Conservation (phyloP, 2,888 invertebrate genomes). For the Ectemnius cavifrons region DNA sequence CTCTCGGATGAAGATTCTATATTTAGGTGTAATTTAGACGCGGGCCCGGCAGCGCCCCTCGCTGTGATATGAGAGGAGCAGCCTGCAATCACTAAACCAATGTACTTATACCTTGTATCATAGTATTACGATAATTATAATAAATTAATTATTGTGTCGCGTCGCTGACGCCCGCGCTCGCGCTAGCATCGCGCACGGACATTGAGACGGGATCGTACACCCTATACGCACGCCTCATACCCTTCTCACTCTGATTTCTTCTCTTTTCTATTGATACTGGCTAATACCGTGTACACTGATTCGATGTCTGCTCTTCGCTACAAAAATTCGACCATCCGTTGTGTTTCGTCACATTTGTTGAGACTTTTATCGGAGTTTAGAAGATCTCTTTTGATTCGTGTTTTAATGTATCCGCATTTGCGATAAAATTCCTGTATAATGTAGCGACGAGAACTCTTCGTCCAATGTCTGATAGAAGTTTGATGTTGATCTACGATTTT, state of each 20-base stretch:
- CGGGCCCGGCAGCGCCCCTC: constrained; percentile 78
- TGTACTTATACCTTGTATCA: constrained; percentile 78
- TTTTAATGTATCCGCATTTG: neutral
- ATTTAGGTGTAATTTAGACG: constrained; percentile 59
- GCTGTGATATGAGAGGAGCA: constrained; percentile 79
- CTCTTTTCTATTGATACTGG: constrained; percentile 2
- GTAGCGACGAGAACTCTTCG: neutral
- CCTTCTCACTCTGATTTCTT: neutral
- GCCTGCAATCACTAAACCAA: constrained; percentile 79
- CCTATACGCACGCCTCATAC: neutral
- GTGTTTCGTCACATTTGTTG: neutral
- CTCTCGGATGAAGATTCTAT: constrained; percentile 50
- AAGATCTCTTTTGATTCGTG: neutral
- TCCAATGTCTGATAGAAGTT: neutral
- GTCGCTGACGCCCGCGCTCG: constrained; percentile 35
- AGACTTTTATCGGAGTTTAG: neutral
- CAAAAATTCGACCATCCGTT: neutral
- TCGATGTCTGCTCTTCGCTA: too few species aligned
- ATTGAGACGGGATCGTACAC: neutral
- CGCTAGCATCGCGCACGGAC: neutral
- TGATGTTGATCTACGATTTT: neutral
- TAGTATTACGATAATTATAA: constrained; percentile 72
- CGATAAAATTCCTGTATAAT: neutral
- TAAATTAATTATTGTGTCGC: constrained; percentile 30
- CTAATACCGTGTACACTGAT: too few species aligned